Evolutionary conservation across 1,140 invertebrate species (phyloP).

Genomic region (Drosophila busckii): DNA sequence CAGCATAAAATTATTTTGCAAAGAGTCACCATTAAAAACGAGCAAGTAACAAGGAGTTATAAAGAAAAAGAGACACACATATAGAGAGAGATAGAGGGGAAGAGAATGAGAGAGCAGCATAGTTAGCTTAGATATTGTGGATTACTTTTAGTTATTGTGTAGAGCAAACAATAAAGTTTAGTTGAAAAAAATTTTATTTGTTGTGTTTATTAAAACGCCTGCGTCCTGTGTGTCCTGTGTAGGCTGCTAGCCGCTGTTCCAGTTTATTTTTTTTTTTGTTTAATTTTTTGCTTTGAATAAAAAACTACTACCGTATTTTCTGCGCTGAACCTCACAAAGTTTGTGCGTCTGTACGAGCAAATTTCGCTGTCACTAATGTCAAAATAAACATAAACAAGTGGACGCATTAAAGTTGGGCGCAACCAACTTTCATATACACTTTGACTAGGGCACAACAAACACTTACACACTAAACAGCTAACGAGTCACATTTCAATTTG

Average conservation of each 20-base stretch:
- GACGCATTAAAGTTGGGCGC: too few species aligned
- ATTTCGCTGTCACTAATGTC: constrained; percentile 13
- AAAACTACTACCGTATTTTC: constrained; percentile 79
- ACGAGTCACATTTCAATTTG: too few species aligned
- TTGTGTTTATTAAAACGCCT: too few species aligned
- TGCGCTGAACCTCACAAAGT: constrained; percentile 70
- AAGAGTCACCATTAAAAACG: too few species aligned
- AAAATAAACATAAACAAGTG: constrained; percentile 1
- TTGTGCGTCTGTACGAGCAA: constrained; percentile 10
- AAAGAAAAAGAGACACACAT: background rate
- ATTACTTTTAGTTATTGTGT: too few species aligned
- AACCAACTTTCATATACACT: constrained; percentile 4
- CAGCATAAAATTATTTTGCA: constrained; percentile 23
- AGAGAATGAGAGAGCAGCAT: too few species aligned
- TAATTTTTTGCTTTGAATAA: constrained; percentile 52
- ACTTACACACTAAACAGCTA: too few species aligned
- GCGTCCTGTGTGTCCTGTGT: too few species aligned
- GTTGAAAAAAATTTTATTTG: too few species aligned
- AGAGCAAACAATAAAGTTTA: too few species aligned
- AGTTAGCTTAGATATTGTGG: too few species aligned
- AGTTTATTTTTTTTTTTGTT: constrained; percentile 20
- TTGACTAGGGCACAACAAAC: background rate
- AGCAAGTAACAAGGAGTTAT: background rate
- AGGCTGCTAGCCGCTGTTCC: constrained; percentile 20
- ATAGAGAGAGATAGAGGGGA: background rate